Conservation (phyloP, 2,888 invertebrate species). For the Cataglyphis cursor region DNA sequence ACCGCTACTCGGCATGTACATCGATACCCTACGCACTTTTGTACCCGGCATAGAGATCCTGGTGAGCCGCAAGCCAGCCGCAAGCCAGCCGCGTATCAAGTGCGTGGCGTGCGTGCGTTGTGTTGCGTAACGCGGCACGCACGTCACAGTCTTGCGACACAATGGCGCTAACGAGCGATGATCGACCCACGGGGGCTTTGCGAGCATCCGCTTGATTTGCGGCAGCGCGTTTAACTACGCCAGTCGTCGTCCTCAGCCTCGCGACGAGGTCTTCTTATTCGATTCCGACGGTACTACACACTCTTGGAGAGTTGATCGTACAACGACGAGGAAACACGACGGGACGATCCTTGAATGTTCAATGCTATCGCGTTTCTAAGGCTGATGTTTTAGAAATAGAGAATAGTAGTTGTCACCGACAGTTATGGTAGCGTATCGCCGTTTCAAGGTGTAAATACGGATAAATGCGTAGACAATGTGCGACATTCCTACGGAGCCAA, state of each 20-base stretch:
- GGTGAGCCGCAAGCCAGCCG: slow-evolving; percentile 65
- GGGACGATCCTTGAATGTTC: slow-evolving; percentile 41
- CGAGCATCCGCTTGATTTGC: slow-evolving; percentile 59
- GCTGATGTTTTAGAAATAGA: slow-evolving; percentile 15
- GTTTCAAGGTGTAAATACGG: not conserved
- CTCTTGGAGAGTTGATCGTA: slow-evolving; percentile 12
- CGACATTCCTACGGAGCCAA: not conserved
- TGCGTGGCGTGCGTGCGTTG: slow-evolving; percentile 50
- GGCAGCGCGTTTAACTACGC: slow-evolving; percentile 61
- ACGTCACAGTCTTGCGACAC: slow-evolving; percentile 53
- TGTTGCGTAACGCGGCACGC: slow-evolving; percentile 69
- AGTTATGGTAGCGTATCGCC: slow-evolving; percentile 18
- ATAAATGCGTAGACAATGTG: not conserved
- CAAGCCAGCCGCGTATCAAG: slow-evolving; percentile 67
- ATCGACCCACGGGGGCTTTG: slow-evolving; percentile 64
- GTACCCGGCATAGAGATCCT: slow-evolving; percentile 57
- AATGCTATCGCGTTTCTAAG: slow-evolving; percentile 6
- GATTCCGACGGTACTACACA: slow-evolving; percentile 28
- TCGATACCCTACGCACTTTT: slow-evolving; percentile 65
- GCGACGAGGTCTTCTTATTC: slow-evolving; percentile 24
- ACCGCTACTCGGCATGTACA: slow-evolving; percentile 43
- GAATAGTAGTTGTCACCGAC: slow-evolving; percentile 20
- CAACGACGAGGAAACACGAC: slow-evolving; percentile 30
- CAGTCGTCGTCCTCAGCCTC: slow-evolving; percentile 21
- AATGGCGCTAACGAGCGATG: slow-evolving; percentile 73